These are phyloP conservation scores for Eubasilissa splendida DNA, from an alignment of 2,888 invertebrate species.

Conservation along the genomic window DNA sequence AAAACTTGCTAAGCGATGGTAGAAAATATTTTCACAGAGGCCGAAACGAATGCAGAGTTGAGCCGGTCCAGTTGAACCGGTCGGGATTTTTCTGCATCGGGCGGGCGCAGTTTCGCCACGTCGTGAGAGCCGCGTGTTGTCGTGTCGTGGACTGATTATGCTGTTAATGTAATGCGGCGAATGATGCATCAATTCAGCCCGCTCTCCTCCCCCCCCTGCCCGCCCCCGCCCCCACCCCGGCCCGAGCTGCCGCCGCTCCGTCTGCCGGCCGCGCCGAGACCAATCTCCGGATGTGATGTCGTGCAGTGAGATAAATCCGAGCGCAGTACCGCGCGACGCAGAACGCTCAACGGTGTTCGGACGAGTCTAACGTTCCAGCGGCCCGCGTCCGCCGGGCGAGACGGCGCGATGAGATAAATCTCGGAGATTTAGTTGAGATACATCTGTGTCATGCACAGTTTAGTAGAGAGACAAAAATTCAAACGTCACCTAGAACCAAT, in stretches of 20 bases:
- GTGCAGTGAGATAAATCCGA: not conserved
- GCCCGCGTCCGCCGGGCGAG: too few species aligned
- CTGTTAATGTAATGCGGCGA: constrained; percentile 31
- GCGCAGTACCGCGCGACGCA: not conserved
- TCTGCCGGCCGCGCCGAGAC: not conserved
- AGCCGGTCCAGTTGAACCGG: too few species aligned
- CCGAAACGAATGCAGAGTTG: too few species aligned
- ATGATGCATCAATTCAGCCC: constrained; percentile 14
- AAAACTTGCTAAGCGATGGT: too few species aligned
- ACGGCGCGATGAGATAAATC: too few species aligned
- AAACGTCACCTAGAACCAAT: too few species aligned
- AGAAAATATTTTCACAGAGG: too few species aligned
- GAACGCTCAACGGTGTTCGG: too few species aligned
- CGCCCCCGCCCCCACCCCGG: constrained; percentile 2
- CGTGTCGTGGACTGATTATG: not conserved
- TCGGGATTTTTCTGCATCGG: not conserved
- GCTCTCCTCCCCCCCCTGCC: constrained; percentile 14
- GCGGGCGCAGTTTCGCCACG: constrained; percentile 11
- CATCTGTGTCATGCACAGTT: too few species aligned
- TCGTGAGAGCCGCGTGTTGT: constrained; percentile 15
- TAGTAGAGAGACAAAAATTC: too few species aligned
- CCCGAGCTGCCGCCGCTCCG: constrained; percentile 13
- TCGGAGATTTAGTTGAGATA: too few species aligned
- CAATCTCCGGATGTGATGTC: not conserved
- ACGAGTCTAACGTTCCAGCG: too few species aligned